Base-by-base conservation (phyloP, 2,888 invertebrate genomes). In the Spatulosminthurus flaviceps region DNA sequence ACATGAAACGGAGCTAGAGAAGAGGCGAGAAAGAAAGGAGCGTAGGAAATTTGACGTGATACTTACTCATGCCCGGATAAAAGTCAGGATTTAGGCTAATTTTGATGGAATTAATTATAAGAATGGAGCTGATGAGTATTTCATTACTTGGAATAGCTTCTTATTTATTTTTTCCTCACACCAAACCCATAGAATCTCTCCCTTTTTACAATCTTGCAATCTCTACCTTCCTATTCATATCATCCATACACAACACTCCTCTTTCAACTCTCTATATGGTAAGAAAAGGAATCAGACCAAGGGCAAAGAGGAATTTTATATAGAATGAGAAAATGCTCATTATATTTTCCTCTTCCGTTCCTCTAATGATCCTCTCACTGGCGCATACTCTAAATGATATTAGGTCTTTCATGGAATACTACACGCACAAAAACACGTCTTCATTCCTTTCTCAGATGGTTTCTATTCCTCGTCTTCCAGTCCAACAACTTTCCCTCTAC, bases 121-220 rank as follows among this genome's bases (percentile, higher is more conserved):
- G 51, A 51, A 51, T 51, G 51, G 51, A 51, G 51, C 51, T 51
- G 51, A 51, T 51, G 51, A 51, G 51, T 51, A 51, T 51, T 51
- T 51, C 51, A 51, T 51, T 51, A 51, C 51, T 51, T 4, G 34
- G 16, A 19, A 51, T n/a, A 19, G 5, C 51, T 5, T 51, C 51
- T 51, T 51, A 51, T 51, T 51, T 51, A 51, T 51, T 51, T 51
- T 51, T 51, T 51, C 51, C 16, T 34, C 5, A 34, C 34, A 34
- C 34, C 5, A 34, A 34, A n/a, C n/a, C n/a, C n/a, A n/a, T n/a
- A n/a, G n/a, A n/a, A n/a, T n/a, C n/a, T n/a, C n/a, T n/a, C n/a
- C n/a, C n/a, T n/a, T n/a, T n/a, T n/a, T n/a, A n/a, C n/a, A n/a
- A n/a, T n/a, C n/a, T n/a, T n/a, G 5, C 4, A 34, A 34, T 7